Conservation (phyloP, 2,113 vertebrate genomes). For the Etia nguti region DNA sequence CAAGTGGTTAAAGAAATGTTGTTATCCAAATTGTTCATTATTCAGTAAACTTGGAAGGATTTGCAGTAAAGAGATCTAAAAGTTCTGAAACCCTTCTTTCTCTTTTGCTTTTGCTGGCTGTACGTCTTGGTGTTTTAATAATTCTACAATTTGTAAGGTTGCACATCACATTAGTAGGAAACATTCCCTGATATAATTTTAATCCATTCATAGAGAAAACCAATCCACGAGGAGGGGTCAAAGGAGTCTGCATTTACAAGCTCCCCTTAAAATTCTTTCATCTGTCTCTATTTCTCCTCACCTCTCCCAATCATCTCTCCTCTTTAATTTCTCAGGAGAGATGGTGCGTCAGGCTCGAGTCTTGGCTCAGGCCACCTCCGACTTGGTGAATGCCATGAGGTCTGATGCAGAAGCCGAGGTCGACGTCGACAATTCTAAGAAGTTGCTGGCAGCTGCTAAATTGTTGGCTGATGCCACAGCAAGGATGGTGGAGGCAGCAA, state of each 20-base stretch:
- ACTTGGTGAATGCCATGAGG: slow-evolving; percentile 95
- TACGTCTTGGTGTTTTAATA: not conserved
- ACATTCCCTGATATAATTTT: not conserved
- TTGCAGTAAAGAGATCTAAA: not conserved
- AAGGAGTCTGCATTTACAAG: too few relatives aligned
- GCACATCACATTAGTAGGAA: not conserved
- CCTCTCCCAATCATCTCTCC: not conserved
- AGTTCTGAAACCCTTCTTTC: not conserved
- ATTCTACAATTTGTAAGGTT: not conserved
- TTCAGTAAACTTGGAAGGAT: not conserved
- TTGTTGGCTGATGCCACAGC: slow-evolving; percentile 94
- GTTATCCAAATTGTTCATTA: not conserved
- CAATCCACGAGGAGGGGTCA: not conserved
- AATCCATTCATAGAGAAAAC: not conserved
- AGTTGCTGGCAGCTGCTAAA: slow-evolving; percentile 93
- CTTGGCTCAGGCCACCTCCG: slow-evolving; percentile 93
- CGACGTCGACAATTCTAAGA: slow-evolving; percentile 96
- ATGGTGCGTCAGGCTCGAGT: slow-evolving; percentile 97
- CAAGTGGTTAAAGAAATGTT: not conserved
- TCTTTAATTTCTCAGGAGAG: slow-evolving; percentile 76
- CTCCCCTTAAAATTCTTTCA: not conserved
- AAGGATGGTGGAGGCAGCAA: slow-evolving; percentile 97
- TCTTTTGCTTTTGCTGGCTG: not conserved
- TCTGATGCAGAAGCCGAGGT: slow-evolving; percentile 94
- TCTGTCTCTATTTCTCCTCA: not conserved